Base-by-base conservation (phyloP, 2,797 vertebrate species). In the Malacoraja senta region DNA sequence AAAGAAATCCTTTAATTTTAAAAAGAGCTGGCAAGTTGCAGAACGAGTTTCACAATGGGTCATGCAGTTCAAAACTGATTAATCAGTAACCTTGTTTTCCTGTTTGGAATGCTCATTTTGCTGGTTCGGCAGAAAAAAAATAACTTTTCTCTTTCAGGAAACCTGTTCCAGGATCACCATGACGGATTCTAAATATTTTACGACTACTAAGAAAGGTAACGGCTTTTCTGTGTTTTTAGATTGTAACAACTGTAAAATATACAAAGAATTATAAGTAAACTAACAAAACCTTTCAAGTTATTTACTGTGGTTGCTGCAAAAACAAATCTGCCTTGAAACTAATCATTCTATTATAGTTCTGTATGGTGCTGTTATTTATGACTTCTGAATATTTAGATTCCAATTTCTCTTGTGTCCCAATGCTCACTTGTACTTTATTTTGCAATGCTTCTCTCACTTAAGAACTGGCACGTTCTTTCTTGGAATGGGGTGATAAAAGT, bases 101-200 rank as follows among this genome's bases (percentile, higher is more conserved):
- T 92, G 35, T 92, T 76, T 29, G 68, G 90, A 91, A 74, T 53
- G 9, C 72, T 10, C 24, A 13, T 74, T 10, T 91, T 91, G 90
- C 68, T 53, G 65, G 21, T 53, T 74, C 68, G 74, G 88, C 88
- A 72, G 90, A 24, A 91, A 91, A 74, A 74, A 91, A 74, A 13
- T 4, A 44, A 17, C 21, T 74, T 72, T 76, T 94, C 2, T 95
- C 94, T 94, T 95, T 86, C 95, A 97, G 97, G 97, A 98, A 96
- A 97, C 95, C 95, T 95, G 94, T 81, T 68, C 81, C 53, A 93
- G n/a, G 32, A 96, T 97, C 97, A 98, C 98, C 95, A 99, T 99
- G 99, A 98, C 98, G 0, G 99, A 99, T 97, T 99, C 98, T 0
- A 99, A 99, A 95, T 99, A 99, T 94, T 99, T 99, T 96, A 99